Percentiles rank a stretch among this genome's conserved stretches.
These are phyloP conservation scores for Xiphophorus maculatus DNA, from an alignment of 2,113 vertebrate species.

Conservation along the genomic window DNA sequence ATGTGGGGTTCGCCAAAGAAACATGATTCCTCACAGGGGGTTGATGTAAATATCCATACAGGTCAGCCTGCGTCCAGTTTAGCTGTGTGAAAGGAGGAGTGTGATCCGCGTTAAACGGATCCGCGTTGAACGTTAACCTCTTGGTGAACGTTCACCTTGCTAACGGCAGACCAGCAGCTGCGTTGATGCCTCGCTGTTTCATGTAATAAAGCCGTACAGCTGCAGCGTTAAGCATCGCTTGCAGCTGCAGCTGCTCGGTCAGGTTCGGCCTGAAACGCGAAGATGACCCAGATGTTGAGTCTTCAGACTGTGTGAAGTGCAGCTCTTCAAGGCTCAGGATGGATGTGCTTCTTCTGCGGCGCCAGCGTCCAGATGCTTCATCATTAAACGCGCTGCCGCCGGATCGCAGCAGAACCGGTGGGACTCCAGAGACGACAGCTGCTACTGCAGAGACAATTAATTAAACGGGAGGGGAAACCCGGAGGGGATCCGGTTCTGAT, in stretches of 20 bases:
- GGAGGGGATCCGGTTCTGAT: conserved; percentile 48
- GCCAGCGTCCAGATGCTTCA: conserved; percentile 47
- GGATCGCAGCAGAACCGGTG: conserved; percentile 23
- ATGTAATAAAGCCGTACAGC: too few relatives aligned
- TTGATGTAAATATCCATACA: too few relatives aligned
- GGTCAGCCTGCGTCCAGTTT: too few relatives aligned
- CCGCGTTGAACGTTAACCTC: too few relatives aligned
- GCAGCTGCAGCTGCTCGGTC: neutral
- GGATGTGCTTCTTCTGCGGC: conserved; percentile 24
- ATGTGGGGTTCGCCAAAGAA: too few relatives aligned
- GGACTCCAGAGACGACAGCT: conserved; percentile 66
- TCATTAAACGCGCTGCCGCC: conserved; percentile 53
- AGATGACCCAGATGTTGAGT: neutral
- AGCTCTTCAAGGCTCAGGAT: conserved; percentile 11
- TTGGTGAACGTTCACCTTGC: too few relatives aligned
- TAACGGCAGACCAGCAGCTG: too few relatives aligned
- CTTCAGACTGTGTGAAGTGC: conserved; percentile 7
- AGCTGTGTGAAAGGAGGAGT: too few relatives aligned
- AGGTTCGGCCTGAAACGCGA: neutral
- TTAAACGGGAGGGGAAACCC: conserved; percentile 47
- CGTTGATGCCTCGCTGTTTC: too few relatives aligned
- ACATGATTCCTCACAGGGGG: too few relatives aligned
- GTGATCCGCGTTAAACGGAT: too few relatives aligned
- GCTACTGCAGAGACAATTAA: conserved; percentile 62
- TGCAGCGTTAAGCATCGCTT: too few relatives aligned